Evolutionary conservation across 2,888 invertebrate genomes (phyloP), one percentile per base, ranked within the genome.

Genomic region (Scaeva pyrastri): DNA sequence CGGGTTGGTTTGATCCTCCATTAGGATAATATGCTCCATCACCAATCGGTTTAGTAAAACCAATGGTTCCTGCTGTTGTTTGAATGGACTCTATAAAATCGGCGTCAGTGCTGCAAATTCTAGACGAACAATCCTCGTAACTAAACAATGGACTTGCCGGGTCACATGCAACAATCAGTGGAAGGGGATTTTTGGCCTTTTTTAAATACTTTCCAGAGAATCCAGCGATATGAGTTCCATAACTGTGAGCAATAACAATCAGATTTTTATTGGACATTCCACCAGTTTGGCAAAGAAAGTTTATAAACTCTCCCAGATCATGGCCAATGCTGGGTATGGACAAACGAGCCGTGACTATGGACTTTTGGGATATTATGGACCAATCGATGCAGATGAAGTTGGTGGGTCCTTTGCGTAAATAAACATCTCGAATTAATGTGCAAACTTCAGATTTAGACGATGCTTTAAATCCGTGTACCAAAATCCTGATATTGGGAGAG

Each of bases 141-240:
- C 58, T 88, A 88, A 89, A 92, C 2, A 91, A 87, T 14, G 91
- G 90, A n/a, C 88, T 77, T 3, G 92, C 91, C 6, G 92, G 91
- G 86, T 92, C 92, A 66, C 91, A 85, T 11, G 90, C 95, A 87
- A 94, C 93, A 71, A 95, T 94, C 14, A 94, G 88, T 93, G 89
- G 88, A 93, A 93, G 41, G 10, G 23, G 7, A 11, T 23, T 41
- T 0, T 62, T 43, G 0, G 0, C 8, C 14, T n/a, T 62, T 41
- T 62, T 62, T 2, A 62, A 62, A 10, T 23, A 23, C 41, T 62
- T 62, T n/a, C 60, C 60, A 14, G 94, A 93, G 78, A 93, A 94
- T 0, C 94, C 94, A 19, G 94, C 94, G 4, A 94, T 94, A 88
- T 94, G 94, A 3, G 94, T 94, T 0, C 94, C 94, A 75, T 94